These are phyloP conservation scores for Notospermus geniculatus DNA, from an alignment of 1,140 invertebrate species.

Conservation along the genomic window DNA sequence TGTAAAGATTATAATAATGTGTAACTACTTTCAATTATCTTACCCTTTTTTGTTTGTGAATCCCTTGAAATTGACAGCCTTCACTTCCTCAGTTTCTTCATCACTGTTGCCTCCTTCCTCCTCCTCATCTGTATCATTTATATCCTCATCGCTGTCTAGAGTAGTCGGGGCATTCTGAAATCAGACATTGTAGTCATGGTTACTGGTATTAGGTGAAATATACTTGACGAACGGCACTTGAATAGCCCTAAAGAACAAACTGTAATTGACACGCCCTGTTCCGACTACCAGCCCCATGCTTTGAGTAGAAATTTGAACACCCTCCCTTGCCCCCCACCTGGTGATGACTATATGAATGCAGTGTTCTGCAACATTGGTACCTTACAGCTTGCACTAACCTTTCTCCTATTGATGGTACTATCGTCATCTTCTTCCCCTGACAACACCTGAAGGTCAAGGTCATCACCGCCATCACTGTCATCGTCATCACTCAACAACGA, in stretches of 20 bases:
- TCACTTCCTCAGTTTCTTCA: constrained; percentile 20
- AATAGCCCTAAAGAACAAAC: not conserved
- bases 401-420: too few relatives aligned
- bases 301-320: too few relatives aligned
- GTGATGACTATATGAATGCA: too few relatives aligned
- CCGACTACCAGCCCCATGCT: too few relatives aligned
- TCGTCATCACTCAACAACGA: constrained; percentile 22
- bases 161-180: not conserved
- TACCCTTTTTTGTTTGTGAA: constrained; percentile 29
- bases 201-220: not conserved
- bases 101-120: constrained; percentile 66
- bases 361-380: too few relatives aligned
- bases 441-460: constrained; percentile 32
- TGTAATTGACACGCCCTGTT: too few relatives aligned
- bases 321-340: too few relatives aligned
- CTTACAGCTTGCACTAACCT: too few relatives aligned
- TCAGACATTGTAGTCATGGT: not conserved
- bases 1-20: too few relatives aligned
- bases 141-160: constrained; percentile 19
- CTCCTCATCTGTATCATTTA: constrained; percentile 63
- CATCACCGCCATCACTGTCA: constrained; percentile 57
- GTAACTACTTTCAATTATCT: too few relatives aligned
- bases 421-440: constrained; percentile 43
- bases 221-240: not conserved
- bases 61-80: constrained; percentile 33